These are phyloP conservation scores for Macroglossus sobrinus DNA, from an alignment of 2,113 vertebrate species.

Conservation along the genomic window DNA sequence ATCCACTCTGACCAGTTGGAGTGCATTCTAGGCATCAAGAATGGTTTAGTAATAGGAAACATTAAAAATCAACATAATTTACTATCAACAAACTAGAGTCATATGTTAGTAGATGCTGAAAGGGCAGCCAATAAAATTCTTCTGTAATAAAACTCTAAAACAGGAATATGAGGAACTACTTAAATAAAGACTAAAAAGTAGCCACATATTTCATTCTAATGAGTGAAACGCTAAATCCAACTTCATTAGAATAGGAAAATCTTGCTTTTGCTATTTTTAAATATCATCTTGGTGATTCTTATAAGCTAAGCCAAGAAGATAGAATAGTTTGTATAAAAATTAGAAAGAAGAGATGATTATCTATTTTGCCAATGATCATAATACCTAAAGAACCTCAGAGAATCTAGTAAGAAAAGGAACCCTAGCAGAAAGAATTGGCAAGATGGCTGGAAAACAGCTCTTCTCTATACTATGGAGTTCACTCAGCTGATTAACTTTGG, in stretches of 20 bases:
- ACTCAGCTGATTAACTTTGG: background rate
- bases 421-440: background rate
- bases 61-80: slow-evolving; percentile 18
- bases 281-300: background rate
- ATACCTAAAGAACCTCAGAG: background rate
- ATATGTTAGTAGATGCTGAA: background rate
- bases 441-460: no score
- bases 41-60: background rate
- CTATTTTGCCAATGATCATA: background rate
- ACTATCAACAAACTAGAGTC: background rate
- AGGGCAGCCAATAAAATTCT: slow-evolving; percentile 2
- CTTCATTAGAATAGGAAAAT: background rate
- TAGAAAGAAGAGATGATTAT: background rate
- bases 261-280: background rate
- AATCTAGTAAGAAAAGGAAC: background rate
- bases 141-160: background rate
- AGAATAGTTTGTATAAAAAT: background rate
- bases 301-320: background rate
- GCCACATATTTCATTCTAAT: background rate
- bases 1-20: background rate
- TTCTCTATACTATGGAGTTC: background rate
- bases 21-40: background rate
- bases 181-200: slow-evolving; percentile 8
- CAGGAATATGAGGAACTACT: background rate
- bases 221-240: background rate